These are phyloP conservation scores for Kryphioiulus occultus DNA, from an alignment of 2,888 invertebrate species.

Conservation along the genomic window DNA sequence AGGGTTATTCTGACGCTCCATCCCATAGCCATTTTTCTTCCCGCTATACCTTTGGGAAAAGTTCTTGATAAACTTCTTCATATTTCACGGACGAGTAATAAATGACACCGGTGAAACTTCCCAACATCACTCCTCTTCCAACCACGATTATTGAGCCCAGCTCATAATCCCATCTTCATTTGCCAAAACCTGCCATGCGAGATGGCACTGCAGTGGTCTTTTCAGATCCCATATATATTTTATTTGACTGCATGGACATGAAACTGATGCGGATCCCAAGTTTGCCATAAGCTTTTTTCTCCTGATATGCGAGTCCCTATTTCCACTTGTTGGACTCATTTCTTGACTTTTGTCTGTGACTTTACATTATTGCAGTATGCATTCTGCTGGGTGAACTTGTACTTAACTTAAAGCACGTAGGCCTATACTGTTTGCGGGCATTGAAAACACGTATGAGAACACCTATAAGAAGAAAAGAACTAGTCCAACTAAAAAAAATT, in stretches of 20 bases:
- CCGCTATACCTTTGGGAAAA: constrained; percentile 14
- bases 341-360: not conserved
- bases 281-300: not conserved
- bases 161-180: not conserved
- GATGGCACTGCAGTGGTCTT: not conserved
- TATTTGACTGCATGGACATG: constrained; percentile 16
- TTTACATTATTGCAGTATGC: not conserved
- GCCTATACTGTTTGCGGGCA: not conserved
- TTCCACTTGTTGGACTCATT: not conserved
- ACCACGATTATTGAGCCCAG: not conserved
- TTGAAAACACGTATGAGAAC: not conserved
- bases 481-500: not conserved
- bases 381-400: not conserved
- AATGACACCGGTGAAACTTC: constrained; percentile 25
- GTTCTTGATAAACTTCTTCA: constrained; percentile 20
- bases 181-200: not conserved
- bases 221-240: not conserved
- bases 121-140: not conserved
- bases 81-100: constrained; percentile 17
- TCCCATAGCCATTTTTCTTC: constrained; percentile 1
- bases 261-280: not conserved
- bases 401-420: too few relatives aligned
- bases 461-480: not conserved
- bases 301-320: not conserved
- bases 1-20: not conserved